Evolutionary conservation across 2,888 invertebrate genomes (phyloP).

Genomic region (Sphaerophoria rueppellii): DNA sequence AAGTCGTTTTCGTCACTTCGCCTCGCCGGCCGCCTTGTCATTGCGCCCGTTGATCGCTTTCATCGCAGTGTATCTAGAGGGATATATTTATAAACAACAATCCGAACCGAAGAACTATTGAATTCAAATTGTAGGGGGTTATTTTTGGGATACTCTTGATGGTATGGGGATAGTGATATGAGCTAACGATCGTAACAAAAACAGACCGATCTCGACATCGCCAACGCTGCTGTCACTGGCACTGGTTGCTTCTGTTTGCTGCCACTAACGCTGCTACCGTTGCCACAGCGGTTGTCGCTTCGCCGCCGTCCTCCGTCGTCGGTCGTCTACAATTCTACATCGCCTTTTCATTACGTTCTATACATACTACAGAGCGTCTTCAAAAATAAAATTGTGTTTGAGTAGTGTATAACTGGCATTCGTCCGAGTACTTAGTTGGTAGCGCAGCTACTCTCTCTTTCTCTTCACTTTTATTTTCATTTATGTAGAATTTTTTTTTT

Average conservation of each 20-base stretch:
- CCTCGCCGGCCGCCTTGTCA: too few species aligned
- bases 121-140: slow-evolving; percentile 76
- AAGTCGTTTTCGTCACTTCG: too few species aligned
- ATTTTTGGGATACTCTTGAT: slow-evolving; percentile 78
- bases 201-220: slow-evolving; percentile 50
- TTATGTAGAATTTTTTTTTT: background rate
- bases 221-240: slow-evolving; percentile 74
- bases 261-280: slow-evolving; percentile 30
- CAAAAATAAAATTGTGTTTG: slow-evolving; percentile 72
- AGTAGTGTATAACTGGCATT: slow-evolving; percentile 74
- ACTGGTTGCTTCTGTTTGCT: slow-evolving; percentile 61
- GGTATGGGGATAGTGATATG: slow-evolving; percentile 74
- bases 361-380: slow-evolving; percentile 64
- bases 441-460: slow-evolving; percentile 62
- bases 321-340: too few species aligned
- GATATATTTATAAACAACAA: slow-evolving; percentile 63
- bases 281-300: background rate
- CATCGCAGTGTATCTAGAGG: slow-evolving; percentile 32
- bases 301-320: too few species aligned
- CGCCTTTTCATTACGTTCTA: background rate
- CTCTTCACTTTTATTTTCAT: slow-evolving; percentile 35
- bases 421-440: slow-evolving; percentile 72
- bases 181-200: slow-evolving; percentile 74
- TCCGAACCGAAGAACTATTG: slow-evolving; percentile 59
- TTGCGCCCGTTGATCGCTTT: background rate